phyloP scores from a whole-genome alignment of 2,113 vertebrate species.

The Tupaia tana region DNA sequence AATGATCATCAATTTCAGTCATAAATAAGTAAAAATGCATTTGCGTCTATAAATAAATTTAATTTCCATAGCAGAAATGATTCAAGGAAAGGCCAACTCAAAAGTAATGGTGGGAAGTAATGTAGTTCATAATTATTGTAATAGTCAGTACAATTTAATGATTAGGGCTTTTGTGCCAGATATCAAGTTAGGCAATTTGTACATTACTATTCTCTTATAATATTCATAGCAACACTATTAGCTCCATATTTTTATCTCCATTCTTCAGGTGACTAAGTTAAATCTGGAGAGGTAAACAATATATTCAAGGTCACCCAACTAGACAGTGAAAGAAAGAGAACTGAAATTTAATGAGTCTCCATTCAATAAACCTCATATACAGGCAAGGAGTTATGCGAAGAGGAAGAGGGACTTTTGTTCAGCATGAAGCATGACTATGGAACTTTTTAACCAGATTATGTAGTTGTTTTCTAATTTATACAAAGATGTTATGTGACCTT shows the following conservation, averaged over 20 bases:
- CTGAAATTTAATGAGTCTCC: neutral
- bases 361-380: neutral
- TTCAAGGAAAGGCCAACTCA: slow-evolving; percentile 10
- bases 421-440: neutral
- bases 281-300: neutral
- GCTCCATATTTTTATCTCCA: neutral
- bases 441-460: neutral
- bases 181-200: neutral
- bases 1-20: neutral
- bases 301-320: neutral
- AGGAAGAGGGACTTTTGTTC: neutral
- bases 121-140: neutral
- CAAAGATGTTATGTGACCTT: neutral
- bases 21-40: neutral
- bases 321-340: neutral
- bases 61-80: slow-evolving; percentile 16
- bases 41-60: slow-evolving; percentile 14
- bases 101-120: neutral
- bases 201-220: neutral
- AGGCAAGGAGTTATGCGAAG: neutral
- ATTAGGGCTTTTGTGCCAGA: neutral
- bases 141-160: neutral
- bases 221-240: neutral
- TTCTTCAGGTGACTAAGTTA: slow-evolving; percentile 13
- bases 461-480: neutral